phyloP scores from a whole-genome alignment of 2,113 vertebrate genomes.

The Rhinichthys klamathensis region DNA sequence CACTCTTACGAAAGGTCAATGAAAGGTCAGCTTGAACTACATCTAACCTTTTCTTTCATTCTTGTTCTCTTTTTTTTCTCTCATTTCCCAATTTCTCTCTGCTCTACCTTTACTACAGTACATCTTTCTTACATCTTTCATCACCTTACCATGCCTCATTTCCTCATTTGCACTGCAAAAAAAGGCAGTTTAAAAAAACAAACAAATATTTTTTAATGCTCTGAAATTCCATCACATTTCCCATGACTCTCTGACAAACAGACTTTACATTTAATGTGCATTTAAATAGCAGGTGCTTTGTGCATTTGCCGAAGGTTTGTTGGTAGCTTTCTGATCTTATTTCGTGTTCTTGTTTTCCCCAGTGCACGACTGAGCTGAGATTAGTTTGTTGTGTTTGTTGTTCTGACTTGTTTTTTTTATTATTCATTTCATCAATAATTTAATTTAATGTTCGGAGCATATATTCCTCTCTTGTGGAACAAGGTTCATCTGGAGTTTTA shows the following conservation, averaged over 20 bases:
- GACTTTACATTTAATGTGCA: slow-evolving; percentile 15
- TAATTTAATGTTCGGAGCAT: background rate
- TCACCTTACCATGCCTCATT: background rate
- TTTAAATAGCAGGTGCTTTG: slow-evolving; percentile 16
- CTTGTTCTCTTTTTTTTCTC: background rate
- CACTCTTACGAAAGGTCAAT: slow-evolving; percentile 19
- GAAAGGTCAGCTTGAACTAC: slow-evolving; percentile 35
- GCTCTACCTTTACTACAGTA: background rate
- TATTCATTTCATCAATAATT: slow-evolving; percentile 30
- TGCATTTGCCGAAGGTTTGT: slow-evolving; percentile 13
- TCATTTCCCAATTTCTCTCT: background rate
- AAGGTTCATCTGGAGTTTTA: background rate
- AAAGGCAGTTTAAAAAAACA: no score
- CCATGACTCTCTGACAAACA: background rate
- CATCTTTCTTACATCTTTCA: background rate
- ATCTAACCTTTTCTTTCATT: slow-evolving; percentile 25
- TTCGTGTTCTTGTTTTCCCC: slow-evolving; percentile 23
- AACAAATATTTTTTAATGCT: background rate
- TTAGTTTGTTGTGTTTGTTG: slow-evolving; percentile 17
- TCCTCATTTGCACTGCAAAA: background rate
- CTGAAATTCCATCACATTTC: background rate
- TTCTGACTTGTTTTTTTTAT: slow-evolving; percentile 17
- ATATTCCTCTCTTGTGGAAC: background rate
- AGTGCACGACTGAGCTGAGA: background rate
- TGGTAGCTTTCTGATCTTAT: slow-evolving; percentile 4